These are phyloP conservation scores for Menidia menidia DNA, from an alignment of 2,797 vertebrate genomes.

Conservation along the genomic window DNA sequence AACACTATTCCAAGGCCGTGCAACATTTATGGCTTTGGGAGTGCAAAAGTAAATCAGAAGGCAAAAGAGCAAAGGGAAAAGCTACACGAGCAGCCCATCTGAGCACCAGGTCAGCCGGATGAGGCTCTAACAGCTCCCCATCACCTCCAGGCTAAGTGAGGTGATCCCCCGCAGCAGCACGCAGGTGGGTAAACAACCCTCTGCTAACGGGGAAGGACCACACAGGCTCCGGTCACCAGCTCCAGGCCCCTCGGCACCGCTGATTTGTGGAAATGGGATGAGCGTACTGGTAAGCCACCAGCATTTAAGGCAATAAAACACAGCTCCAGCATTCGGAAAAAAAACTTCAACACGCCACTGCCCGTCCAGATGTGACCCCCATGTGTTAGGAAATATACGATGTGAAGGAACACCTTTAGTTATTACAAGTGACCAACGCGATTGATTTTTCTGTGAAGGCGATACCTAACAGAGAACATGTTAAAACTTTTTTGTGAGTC, in stretches of 20 bases:
- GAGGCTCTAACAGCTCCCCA: conserved; percentile 17
- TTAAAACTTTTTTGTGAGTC: background rate
- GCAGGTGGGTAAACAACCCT: conserved; percentile 62
- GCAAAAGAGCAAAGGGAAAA: background rate
- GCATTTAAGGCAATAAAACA: conserved; percentile 42
- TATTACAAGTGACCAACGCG: background rate
- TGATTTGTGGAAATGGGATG: conserved; percentile 45
- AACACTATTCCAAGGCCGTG: conserved; percentile 1
- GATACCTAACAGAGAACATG: background rate
- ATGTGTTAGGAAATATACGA: conserved; percentile 12
- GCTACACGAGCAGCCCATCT: background rate
- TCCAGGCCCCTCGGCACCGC: background rate
- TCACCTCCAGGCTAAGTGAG: conserved; percentile 29
- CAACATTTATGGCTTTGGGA: background rate
- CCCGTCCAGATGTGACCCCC: conserved; percentile 43
- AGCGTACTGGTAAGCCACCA: conserved; percentile 36
- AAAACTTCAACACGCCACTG: conserved; percentile 9
- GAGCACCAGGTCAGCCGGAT: conserved; percentile 21
- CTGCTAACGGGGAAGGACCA: conserved; percentile 41
- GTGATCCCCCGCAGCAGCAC: conserved; percentile 41
- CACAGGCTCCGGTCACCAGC: conserved; percentile 41
- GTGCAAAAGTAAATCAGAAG: conserved; percentile 3
- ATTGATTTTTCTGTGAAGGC: background rate
- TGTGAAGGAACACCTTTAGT: background rate
- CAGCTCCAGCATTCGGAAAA: conserved; percentile 13